Evolutionary conservation across 2,888 invertebrate species (phyloP).

Genomic region (Meganola albula): DNA sequence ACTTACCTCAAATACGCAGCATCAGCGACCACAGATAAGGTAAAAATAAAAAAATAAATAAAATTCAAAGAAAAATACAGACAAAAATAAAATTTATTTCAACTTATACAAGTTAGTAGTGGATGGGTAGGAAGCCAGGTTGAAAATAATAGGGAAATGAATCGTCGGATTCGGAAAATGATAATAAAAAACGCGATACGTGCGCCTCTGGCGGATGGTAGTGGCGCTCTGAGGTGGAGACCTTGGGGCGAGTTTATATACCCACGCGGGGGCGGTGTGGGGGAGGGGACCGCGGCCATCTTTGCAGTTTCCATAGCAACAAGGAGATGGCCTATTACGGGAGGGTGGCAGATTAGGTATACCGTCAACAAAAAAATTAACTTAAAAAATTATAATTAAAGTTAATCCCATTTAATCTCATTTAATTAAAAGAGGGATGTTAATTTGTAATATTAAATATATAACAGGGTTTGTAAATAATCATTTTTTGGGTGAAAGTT

Average conservation of each 20-base stretch:
- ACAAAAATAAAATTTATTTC: constrained; percentile 32
- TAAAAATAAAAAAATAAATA: constrained; percentile 32
- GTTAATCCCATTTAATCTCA: constrained; percentile 24
- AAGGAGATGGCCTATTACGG: constrained; percentile 77
- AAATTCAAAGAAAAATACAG: constrained; percentile 25
- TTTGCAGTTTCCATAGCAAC: constrained; percentile 66
- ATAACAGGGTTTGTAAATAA: constrained; percentile 12
- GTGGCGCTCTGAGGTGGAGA: constrained; percentile 60
- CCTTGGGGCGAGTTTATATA: constrained; percentile 59
- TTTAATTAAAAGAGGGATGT: constrained; percentile 24
- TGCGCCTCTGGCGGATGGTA: constrained; percentile 43
- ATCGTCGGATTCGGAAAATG: constrained; percentile 38
- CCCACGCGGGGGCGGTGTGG: constrained; percentile 39
- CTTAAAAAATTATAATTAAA: constrained; percentile 31
- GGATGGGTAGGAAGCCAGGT: constrained; percentile 17
- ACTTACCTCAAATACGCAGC: constrained; percentile 49
- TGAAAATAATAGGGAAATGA: constrained; percentile 28
- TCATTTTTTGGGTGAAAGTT: constrained; percentile 13
- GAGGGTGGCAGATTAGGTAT: constrained; percentile 75
- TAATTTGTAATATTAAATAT: constrained; percentile 13
- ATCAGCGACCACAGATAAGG: constrained; percentile 40
- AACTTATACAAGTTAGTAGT: constrained; percentile 13
- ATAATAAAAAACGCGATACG: constrained; percentile 41
- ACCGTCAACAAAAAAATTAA: constrained; percentile 49
- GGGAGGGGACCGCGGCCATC: constrained; percentile 63